Percentiles rank a stretch among this genome's conserved stretches.
Conservation (phyloP, 2,888 invertebrate genomes). For the Eurois occulta region DNA sequence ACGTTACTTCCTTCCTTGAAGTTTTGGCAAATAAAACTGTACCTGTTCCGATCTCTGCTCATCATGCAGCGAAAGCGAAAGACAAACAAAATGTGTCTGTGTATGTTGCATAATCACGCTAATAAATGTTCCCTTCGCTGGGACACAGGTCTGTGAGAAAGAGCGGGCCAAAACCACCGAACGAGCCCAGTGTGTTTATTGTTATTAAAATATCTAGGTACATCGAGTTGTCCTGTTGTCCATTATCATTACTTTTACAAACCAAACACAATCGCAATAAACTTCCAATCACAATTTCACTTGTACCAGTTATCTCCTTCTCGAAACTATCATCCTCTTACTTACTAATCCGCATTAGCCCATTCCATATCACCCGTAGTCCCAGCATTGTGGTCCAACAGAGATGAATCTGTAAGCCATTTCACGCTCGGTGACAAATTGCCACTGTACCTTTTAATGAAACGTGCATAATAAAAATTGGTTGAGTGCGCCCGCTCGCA, state of each 20-base stretch:
- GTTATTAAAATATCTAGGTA: not conserved
- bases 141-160: not conserved
- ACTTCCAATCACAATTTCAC: not conserved
- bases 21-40: not conserved
- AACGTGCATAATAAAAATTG: conserved; percentile 68
- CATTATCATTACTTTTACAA: not conserved
- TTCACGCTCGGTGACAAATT: conserved; percentile 72
- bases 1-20: not conserved
- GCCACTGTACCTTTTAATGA: conserved; percentile 74
- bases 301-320: not conserved
- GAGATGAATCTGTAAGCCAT: conserved; percentile 71
- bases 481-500: conserved; percentile 61
- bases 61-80: not conserved
- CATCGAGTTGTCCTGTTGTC: not conserved
- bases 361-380: conserved; percentile 12
- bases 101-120: not conserved
- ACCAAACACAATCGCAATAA: not conserved
- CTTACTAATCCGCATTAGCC: not conserved
- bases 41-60: not conserved
- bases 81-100: not conserved
- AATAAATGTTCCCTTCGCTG: not conserved
- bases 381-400: conserved; percentile 45
- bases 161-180: not conserved
- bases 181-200: not conserved
- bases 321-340: not conserved